These are phyloP conservation scores for Chymomyza fuscimana DNA, from an alignment of 2,888 invertebrate genomes.

Conservation along the genomic window DNA sequence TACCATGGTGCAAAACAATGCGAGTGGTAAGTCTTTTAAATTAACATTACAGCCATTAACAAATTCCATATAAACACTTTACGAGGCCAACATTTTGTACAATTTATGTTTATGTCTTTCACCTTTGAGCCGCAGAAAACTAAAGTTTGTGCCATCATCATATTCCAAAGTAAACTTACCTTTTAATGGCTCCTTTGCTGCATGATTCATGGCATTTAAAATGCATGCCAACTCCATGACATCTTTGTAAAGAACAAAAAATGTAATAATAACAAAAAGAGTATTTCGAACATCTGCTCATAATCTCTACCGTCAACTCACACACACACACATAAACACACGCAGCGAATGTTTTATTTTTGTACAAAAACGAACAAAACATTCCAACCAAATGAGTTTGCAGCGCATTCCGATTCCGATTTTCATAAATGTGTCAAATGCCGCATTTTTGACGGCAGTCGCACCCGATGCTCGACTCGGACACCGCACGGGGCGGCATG, in stretches of 20 bases:
- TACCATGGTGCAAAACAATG: slow-evolving; percentile 91
- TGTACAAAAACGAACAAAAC: slow-evolving; percentile 49
- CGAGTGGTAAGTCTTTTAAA: slow-evolving; percentile 75
- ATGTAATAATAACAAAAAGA: slow-evolving; percentile 6
- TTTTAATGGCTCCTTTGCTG: not conserved
- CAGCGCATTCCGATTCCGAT: slow-evolving; percentile 69
- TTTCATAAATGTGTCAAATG: slow-evolving; percentile 74
- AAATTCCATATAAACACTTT: slow-evolving; percentile 48
- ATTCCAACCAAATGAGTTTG: slow-evolving; percentile 72
- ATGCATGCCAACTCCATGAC: not conserved
- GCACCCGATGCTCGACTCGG: slow-evolving; percentile 28
- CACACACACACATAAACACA: slow-evolving; percentile 27
- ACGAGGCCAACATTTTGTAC: slow-evolving; percentile 25
- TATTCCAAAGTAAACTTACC: not conserved
- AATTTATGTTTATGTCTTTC: slow-evolving; percentile 52
- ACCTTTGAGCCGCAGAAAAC: slow-evolving; percentile 48
- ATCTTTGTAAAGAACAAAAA: not conserved
- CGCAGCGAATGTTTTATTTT: slow-evolving; percentile 48
- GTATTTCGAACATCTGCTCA: not conserved
- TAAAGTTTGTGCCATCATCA: not conserved
- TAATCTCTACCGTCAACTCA: slow-evolving; percentile 24
- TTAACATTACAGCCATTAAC: slow-evolving; percentile 40
- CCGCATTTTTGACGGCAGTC: slow-evolving; percentile 63
- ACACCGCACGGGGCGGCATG: slow-evolving; percentile 26
- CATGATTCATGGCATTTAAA: slow-evolving; percentile 3